A percentile compares a stretch with the other conserved stretches of the same genome.
These are phyloP conservation scores for Thyatira batis DNA, from an alignment of 2,888 invertebrate genomes.

Conservation along the genomic window DNA sequence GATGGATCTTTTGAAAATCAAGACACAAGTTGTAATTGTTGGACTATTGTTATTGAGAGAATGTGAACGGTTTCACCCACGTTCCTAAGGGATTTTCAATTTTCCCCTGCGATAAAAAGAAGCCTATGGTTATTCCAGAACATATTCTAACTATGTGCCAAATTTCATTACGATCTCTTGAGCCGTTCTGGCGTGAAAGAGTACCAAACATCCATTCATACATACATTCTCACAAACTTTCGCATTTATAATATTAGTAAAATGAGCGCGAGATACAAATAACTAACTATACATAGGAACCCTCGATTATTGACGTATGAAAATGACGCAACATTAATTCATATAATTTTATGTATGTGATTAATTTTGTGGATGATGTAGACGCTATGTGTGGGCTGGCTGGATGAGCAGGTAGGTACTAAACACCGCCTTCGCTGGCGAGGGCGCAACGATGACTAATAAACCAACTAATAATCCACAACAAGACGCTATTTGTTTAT, in stretches of 20 bases:
- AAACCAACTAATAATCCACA: conserved; percentile 15
- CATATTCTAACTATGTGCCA: too few relatives aligned
- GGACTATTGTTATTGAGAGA: too few relatives aligned
- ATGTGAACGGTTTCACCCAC: too few relatives aligned
- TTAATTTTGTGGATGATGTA: conserved; percentile 24
- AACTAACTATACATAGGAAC: background rate
- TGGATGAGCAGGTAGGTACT: conserved; percentile 19
- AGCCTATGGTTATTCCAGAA: too few relatives aligned
- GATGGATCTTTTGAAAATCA: background rate
- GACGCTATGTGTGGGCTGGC: conserved; percentile 23
- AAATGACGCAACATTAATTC: conserved; percentile 18
- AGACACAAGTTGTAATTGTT: too few relatives aligned
- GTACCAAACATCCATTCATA: too few relatives aligned
- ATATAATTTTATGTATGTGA: conserved; percentile 23
- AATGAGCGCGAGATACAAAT: background rate
- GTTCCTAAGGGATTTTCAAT: too few relatives aligned
- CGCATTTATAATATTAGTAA: too few relatives aligned
- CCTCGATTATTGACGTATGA: background rate
- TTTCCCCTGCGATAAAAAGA: too few relatives aligned
- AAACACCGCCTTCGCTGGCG: conserved; percentile 23
- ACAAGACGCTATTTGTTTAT: conserved; percentile 14
- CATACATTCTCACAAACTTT: too few relatives aligned
- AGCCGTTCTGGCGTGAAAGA: too few relatives aligned
- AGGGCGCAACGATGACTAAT: conserved; percentile 36
- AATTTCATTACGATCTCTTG: too few relatives aligned